Base-by-base conservation (phyloP, 1,140 invertebrate genomes). In the Zaprionus ghesquierei region DNA sequence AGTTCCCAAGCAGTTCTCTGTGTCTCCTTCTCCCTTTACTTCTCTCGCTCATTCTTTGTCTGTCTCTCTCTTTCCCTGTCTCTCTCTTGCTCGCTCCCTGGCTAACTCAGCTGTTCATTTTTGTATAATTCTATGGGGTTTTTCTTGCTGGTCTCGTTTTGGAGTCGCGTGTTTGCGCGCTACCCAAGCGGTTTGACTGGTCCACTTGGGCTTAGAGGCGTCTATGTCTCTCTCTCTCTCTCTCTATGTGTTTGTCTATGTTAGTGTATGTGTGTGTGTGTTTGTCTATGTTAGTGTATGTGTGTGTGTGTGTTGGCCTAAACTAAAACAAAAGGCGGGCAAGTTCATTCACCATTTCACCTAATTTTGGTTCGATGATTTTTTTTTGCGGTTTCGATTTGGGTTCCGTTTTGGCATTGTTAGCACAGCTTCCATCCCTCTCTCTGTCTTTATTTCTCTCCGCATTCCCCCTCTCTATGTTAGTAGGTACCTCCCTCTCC, bases 311-410 rank as follows among this genome's bases (percentile, higher is more conserved):
- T 65, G 46, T 69, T 74, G 71, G 65, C 71, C 58, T 46, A 68
- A 71, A 59, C 59, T 56, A 69, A 63, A 68, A 73, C 44, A 55
- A 64, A 59, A 51, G 61, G 49, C 60, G 65, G 58, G 51, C 60
- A 78, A 82, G 82, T 81, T 86, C 82, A 80, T 86, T 86, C 69
- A 86, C 82, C 82, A 87, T 87, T 86, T 86, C 78, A 86, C 82
- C 82, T 81, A 87, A 81, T 87, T 86, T 87, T 81, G 69, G 46
- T 69, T 69, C 56, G 61, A 69, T 62, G 56, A 23, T 72, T 69
- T 73, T 55, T 75, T 29, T 29, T 15, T 41, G 35, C 2, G 8
- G 25, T 44, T 75, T 64, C 69, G 46, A 85, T 72, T 69, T 71
- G 60, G 27, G 53, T 73, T 60, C 54, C 55, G 55, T 70, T 79